Percentiles rank a stretch among this genome's conserved stretches.
Conservation (phyloP, 2,888 invertebrate species). For the Caenorhabditis drosophilae region DNA sequence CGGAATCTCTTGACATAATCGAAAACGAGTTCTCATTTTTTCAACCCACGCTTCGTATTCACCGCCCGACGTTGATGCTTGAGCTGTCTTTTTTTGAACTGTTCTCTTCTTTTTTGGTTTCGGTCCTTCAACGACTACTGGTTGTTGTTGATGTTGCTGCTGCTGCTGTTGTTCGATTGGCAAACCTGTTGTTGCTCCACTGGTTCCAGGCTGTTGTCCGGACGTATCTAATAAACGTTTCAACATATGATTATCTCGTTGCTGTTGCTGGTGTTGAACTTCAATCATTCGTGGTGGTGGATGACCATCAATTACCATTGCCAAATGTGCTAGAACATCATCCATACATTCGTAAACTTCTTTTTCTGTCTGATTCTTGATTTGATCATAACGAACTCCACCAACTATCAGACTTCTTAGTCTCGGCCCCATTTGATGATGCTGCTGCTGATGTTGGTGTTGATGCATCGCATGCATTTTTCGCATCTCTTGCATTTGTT, state of each 20-base stretch:
- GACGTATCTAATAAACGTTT: conserved; percentile 10
- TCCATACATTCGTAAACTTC: conserved; percentile 48
- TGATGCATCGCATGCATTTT: background rate
- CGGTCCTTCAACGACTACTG: conserved; percentile 7
- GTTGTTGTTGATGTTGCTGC: conserved; percentile 12
- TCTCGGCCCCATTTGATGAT: conserved; percentile 12
- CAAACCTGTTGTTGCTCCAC: conserved; percentile 3
- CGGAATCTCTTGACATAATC: conserved; percentile 35
- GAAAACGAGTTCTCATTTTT: conserved; percentile 45
- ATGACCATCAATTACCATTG: conserved; percentile 5
- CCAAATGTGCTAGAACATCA: conserved; percentile 33
- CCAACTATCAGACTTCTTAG: conserved; percentile 9
- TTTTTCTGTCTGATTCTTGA: conserved; percentile 14
- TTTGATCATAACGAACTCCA: conserved; percentile 16
- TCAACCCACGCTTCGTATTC: conserved; percentile 48
- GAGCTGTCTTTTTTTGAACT: conserved; percentile 48
- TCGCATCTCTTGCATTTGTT: background rate
- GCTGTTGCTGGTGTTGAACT: too few relatives aligned
- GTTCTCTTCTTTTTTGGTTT: conserved; percentile 62
- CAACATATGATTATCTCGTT: conserved; percentile 2
- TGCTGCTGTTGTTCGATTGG: background rate
- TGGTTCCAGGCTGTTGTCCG: background rate
- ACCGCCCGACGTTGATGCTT: conserved; percentile 13
- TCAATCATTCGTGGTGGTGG: too few relatives aligned
- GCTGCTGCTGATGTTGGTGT: conserved; percentile 16